A percentile compares a stretch with the other conserved stretches of the same genome.
phyloP scores from a whole-genome alignment of 2,113 vertebrate genomes.

The Notarius lentiginosus region DNA sequence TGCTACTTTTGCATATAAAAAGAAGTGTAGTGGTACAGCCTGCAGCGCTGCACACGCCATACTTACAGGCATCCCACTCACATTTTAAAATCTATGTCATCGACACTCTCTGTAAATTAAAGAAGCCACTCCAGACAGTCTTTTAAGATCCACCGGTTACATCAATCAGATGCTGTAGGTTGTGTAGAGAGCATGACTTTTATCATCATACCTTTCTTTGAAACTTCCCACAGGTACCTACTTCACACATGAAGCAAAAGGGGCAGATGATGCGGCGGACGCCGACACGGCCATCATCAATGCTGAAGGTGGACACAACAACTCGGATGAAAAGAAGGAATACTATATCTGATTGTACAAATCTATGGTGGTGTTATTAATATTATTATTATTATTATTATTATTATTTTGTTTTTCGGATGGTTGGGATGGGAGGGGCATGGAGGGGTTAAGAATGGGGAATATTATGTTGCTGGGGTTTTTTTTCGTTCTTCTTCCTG shows the following conservation, averaged over 20 bases:
- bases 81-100: constrained; percentile 41
- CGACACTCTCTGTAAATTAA: constrained; percentile 49
- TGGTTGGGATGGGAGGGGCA: constrained; percentile 31
- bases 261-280: constrained; percentile 95
- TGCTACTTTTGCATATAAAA: constrained; percentile 45
- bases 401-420: constrained; percentile 45
- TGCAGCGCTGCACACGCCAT: constrained; percentile 17
- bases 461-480: constrained; percentile 10
- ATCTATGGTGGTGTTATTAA: constrained; percentile 76
- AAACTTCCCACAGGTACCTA: constrained; percentile 85
- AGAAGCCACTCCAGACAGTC: constrained; percentile 41
- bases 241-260: constrained; percentile 99
- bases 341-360: constrained; percentile 96
- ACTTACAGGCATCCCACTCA: constrained; percentile 18
- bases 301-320: constrained; percentile 97
- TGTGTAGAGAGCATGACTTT: constrained; percentile 36
- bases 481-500: constrained; percentile 36
- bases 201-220: constrained; percentile 39
- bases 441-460: constrained; percentile 41
- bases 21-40: constrained; percentile 24
- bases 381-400: constrained; percentile 29
- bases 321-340: constrained; percentile 98
- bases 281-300: constrained; percentile 99
- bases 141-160: constrained; percentile 41
- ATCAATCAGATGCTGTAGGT: constrained; percentile 28